A percentile compares a stretch with the other conserved stretches of the same genome.
Evolutionary conservation across 1,140 invertebrate genomes (phyloP).

Genomic region (Zophobas atratus): DNA sequence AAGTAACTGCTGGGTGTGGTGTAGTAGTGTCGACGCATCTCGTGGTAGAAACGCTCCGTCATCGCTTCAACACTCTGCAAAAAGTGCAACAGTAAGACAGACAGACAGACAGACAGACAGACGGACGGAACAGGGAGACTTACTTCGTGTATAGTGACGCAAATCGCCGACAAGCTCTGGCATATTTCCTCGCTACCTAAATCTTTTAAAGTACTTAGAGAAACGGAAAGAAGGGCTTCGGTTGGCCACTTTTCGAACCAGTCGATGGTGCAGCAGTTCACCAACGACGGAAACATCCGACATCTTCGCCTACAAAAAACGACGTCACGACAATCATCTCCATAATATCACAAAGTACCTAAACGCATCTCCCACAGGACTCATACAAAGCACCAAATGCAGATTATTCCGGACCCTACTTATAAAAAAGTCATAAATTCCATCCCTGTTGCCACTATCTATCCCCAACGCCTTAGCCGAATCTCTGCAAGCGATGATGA

Average conservation of each 20-base stretch:
- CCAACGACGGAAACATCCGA: constrained; percentile 91
- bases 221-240: constrained; percentile 89
- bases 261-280: constrained; percentile 95
- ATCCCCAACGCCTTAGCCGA: constrained; percentile 82
- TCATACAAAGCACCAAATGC: constrained; percentile 91
- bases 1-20: constrained; percentile 93
- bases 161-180: constrained; percentile 77
- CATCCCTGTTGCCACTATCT: constrained; percentile 79
- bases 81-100: constrained; percentile 46
- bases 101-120: too few relatives aligned
- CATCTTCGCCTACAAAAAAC: constrained; percentile 74
- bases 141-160: constrained; percentile 83
- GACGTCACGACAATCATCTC: not conserved
- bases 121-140: not conserved
- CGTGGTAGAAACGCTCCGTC: constrained; percentile 82
- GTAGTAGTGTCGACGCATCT: constrained; percentile 88
- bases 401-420: constrained; percentile 84
- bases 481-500: constrained; percentile 80
- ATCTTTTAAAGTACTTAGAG: constrained; percentile 73
- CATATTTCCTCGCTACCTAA: constrained; percentile 69
- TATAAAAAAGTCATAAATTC: constrained; percentile 87
- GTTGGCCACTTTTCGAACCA: constrained; percentile 94
- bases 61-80: constrained; percentile 82
- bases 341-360: constrained; percentile 68
- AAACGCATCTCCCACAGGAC: constrained; percentile 89